Evolutionary conservation across 2,888 invertebrate species (phyloP).

Genomic region (Ormyrus thymus): DNA sequence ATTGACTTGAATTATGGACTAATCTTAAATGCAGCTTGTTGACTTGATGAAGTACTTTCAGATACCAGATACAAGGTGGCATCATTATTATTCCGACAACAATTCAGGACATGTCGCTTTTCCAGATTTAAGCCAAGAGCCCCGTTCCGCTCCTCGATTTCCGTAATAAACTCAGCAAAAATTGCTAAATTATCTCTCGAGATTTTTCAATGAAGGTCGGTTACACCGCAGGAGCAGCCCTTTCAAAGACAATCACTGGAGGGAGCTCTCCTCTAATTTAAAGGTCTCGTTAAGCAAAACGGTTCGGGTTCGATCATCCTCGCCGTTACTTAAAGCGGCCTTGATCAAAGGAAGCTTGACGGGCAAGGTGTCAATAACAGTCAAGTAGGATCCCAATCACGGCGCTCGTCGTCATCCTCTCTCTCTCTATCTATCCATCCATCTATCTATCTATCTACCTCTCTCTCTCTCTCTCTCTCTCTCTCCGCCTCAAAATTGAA

Average conservation of each 20-base stretch:
- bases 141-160: too few species aligned
- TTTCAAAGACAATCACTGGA: too few species aligned
- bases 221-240: too few species aligned
- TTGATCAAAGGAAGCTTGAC: too few species aligned
- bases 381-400: neutral
- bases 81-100: slow-evolving; percentile 2
- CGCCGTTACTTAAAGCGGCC: too few species aligned
- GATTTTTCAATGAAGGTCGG: too few species aligned
- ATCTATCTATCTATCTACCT: too few species aligned
- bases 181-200: too few species aligned
- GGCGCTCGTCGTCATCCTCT: neutral
- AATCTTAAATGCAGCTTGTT: neutral
- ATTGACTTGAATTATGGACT: neutral
- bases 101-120: neutral
- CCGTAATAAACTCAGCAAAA: too few species aligned
- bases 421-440: neutral
- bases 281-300: too few species aligned
- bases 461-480: slow-evolving; percentile 3
- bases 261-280: neutral
- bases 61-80: neutral
- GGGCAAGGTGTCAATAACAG: neutral
- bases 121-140: too few species aligned
- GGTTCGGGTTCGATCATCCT: too few species aligned
- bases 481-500: neutral
- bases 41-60: neutral